These are phyloP conservation scores for Orthonyx spaldingii DNA, from an alignment of 2,113 vertebrate species.

Conservation along the genomic window DNA sequence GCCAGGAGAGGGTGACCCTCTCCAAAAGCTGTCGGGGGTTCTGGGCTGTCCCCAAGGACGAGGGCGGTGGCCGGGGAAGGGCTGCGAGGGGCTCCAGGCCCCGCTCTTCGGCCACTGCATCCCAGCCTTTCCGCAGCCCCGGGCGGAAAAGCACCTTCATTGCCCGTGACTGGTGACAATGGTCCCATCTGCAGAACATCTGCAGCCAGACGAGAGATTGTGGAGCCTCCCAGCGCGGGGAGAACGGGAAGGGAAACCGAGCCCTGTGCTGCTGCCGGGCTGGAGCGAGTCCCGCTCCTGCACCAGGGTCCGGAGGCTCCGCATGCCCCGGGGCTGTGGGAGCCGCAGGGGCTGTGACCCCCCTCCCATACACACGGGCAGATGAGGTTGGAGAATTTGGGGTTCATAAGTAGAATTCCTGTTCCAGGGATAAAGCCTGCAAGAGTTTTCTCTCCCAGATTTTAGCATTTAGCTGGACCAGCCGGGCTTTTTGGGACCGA, in stretches of 20 bases:
- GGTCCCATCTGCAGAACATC: neutral
- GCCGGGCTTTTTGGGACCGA: neutral
- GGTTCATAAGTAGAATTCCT: neutral
- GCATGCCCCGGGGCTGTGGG: fast-evolving
- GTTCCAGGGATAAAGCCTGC: neutral
- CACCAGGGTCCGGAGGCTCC: fast-evolving
- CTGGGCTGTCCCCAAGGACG: fast-evolving
- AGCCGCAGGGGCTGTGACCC: neutral
- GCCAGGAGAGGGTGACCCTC: neutral
- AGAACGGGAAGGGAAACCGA: fast-evolving
- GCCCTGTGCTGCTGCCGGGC: fast-evolving
- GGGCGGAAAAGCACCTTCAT: neutral
- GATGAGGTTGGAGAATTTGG: neutral
- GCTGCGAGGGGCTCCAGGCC: neutral
- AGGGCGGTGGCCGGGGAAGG: fast-evolving
- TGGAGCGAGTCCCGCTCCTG: fast-evolving
- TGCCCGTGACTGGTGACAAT: neutral
- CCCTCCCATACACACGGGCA: fast-evolving
- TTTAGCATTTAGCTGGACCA: fast-evolving
- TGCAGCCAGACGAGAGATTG: neutral
- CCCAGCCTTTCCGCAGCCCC: fast-evolving
- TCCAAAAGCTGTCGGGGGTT: neutral
- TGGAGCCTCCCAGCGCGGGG: fast-evolving
- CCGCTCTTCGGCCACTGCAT: fast-evolving
- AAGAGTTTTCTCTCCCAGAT: neutral